Conservation (phyloP, 2,888 invertebrate genomes). For the Cataglyphis altisquamis region DNA sequence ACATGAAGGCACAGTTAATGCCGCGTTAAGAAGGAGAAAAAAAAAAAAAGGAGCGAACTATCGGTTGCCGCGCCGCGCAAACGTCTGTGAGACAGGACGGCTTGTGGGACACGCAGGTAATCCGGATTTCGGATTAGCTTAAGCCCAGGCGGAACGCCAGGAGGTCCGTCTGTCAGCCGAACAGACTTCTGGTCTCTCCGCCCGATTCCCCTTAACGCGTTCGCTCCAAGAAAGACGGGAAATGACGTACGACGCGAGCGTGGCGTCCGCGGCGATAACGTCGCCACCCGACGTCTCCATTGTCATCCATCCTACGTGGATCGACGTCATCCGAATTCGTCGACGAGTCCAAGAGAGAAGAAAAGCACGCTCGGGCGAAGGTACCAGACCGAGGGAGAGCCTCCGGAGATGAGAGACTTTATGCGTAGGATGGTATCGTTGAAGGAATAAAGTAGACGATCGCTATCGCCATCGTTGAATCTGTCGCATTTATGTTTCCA, state of each 20-base stretch:
- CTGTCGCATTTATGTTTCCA: background rate
- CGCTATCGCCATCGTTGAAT: too few species aligned
- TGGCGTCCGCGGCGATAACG: slow-evolving; percentile 69
- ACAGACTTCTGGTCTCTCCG: slow-evolving; percentile 34
- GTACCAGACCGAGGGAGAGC: background rate
- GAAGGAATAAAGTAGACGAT: too few species aligned
- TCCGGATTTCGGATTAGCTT: slow-evolving; percentile 85
- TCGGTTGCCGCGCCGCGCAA: slow-evolving; percentile 64
- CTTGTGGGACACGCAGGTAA: slow-evolving; percentile 78
- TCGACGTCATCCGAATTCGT: slow-evolving; percentile 57
- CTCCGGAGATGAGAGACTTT: slow-evolving; percentile 23
- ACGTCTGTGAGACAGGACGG: slow-evolving; percentile 72
- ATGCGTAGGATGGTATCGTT: background rate
- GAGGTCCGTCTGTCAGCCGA: slow-evolving; percentile 71
- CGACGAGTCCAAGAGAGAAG: slow-evolving; percentile 58
- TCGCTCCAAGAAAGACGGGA: slow-evolving; percentile 65
- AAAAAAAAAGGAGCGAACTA: slow-evolving; percentile 57
- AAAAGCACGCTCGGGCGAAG: slow-evolving; percentile 24
- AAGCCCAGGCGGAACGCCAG: slow-evolving; percentile 79
- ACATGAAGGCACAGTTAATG: slow-evolving; percentile 57
- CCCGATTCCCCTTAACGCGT: background rate
- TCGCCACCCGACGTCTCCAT: slow-evolving; percentile 72
- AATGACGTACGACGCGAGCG: slow-evolving; percentile 71
- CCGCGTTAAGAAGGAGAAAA: slow-evolving; percentile 61
- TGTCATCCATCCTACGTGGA: slow-evolving; percentile 54